Percentiles rank a stretch among this genome's conserved stretches.
Conservation (phyloP, 2,113 vertebrate species). For the Pituophis catenifer region DNA sequence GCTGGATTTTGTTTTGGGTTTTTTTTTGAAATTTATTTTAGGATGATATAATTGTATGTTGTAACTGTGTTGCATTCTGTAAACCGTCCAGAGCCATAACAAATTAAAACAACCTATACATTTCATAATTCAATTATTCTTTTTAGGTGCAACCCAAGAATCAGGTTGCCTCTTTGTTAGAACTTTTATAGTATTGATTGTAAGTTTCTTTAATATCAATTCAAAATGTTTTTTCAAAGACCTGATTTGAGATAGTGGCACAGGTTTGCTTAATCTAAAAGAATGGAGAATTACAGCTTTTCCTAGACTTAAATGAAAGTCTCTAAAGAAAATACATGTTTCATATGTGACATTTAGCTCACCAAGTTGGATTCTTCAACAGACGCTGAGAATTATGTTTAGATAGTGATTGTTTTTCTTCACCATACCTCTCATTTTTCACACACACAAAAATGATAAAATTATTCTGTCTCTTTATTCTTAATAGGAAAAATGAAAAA, state of each 20-base stretch:
- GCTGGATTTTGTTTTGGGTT: background rate
- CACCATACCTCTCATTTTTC: background rate
- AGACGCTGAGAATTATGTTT: background rate
- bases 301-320: slow-evolving; percentile 27
- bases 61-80: background rate
- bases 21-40: background rate
- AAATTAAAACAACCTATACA: background rate
- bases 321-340: slow-evolving; percentile 35
- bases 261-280: slow-evolving; percentile 1
- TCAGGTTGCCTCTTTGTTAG: background rate
- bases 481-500: background rate
- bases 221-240: slow-evolving; percentile 8
- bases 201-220: background rate
- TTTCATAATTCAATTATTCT: background rate
- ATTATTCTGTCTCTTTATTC: background rate
- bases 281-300: background rate
- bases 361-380: slow-evolving; percentile 9
- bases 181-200: background rate
- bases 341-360: slow-evolving; percentile 23
- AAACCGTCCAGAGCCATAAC: background rate
- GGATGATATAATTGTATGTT: background rate
- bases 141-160: background rate
- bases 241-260: background rate
- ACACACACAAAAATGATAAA: background rate
- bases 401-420: background rate